Evolutionary conservation across 2,888 invertebrate species (phyloP).

Genomic region (Ceratothoa steindachneri): DNA sequence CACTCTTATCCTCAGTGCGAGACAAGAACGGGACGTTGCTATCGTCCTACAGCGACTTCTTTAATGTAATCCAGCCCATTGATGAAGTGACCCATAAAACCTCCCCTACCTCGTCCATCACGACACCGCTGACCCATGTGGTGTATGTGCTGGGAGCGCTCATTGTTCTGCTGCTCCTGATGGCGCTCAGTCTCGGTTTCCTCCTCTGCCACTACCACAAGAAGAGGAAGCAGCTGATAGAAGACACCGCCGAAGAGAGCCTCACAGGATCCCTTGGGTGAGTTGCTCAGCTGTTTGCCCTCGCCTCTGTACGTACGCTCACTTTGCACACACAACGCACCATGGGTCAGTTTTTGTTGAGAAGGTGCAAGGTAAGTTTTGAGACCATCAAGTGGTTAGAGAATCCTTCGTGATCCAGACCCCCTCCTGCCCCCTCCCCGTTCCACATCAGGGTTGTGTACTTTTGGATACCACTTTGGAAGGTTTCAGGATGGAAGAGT

Average conservation of each 20-base stretch:
- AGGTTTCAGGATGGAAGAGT: too few relatives aligned
- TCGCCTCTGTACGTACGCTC: conserved; percentile 55
- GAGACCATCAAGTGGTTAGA: too few relatives aligned
- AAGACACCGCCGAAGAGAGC: conserved; percentile 65
- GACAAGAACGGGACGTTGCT: conserved; percentile 57
- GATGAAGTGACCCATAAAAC: conserved; percentile 11
- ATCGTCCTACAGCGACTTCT: conserved; percentile 70
- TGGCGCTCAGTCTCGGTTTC: conserved; percentile 62
- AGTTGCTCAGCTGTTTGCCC: not conserved
- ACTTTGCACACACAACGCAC: too few relatives aligned
- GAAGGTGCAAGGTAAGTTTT: too few relatives aligned
- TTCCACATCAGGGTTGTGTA: too few relatives aligned
- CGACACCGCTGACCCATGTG: conserved; percentile 42
- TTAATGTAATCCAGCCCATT: conserved; percentile 54
- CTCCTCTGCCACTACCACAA: conserved; percentile 65
- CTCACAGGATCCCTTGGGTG: conserved; percentile 59
- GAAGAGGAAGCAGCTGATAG: conserved; percentile 63
- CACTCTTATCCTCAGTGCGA: too few relatives aligned
- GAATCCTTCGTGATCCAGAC: too few relatives aligned
- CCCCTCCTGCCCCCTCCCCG: too few relatives aligned
- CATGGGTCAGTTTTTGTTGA: too few relatives aligned
- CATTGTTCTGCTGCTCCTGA: conserved; percentile 62
- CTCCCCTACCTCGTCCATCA: conserved; percentile 1
- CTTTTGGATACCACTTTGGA: too few relatives aligned
- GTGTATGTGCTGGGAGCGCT: conserved; percentile 61